phyloP scores from a whole-genome alignment of 1,140 invertebrate species.

The Polypedilum pembai region DNA sequence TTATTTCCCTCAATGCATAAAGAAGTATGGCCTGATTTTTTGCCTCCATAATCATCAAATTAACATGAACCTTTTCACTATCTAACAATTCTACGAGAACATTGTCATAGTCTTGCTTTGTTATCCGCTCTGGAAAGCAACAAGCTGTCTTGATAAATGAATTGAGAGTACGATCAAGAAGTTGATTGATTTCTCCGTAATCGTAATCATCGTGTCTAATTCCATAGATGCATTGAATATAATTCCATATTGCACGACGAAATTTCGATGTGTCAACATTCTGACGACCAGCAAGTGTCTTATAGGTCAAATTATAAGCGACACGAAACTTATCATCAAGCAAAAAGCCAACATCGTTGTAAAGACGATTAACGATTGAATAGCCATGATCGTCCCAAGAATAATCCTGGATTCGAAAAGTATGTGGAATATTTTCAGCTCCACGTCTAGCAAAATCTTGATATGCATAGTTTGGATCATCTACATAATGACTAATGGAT shows the following conservation, averaged over 20 bases:
- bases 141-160: slow-evolving; percentile 82
- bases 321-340: slow-evolving; percentile 83
- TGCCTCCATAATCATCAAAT: slow-evolving; percentile 82
- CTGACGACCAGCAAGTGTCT: slow-evolving; percentile 76
- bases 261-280: slow-evolving; percentile 86
- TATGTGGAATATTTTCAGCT: slow-evolving; percentile 56
- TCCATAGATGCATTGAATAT: slow-evolving; percentile 85
- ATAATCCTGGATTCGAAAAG: slow-evolving; percentile 80
- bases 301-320: slow-evolving; percentile 81
- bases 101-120: slow-evolving; percentile 71
- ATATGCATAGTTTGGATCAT: slow-evolving; percentile 70
- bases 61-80: slow-evolving; percentile 88
- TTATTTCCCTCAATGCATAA: slow-evolving; percentile 61
- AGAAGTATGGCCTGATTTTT: slow-evolving; percentile 80
- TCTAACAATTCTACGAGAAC: slow-evolving; percentile 81
- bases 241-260: slow-evolving; percentile 84
- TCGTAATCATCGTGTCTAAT: slow-evolving; percentile 88
- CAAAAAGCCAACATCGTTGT: slow-evolving; percentile 74
- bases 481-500: slow-evolving; percentile 64
- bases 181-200: slow-evolving; percentile 76
- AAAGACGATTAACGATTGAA: slow-evolving; percentile 75
- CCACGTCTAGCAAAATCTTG: slow-evolving; percentile 71
- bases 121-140: slow-evolving; percentile 76
- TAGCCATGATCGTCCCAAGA: slow-evolving; percentile 90
- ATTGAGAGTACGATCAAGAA: slow-evolving; percentile 74